These are phyloP conservation scores for Cerastis leucographa DNA, from an alignment of 2,888 invertebrate genomes.

Conservation along the genomic window DNA sequence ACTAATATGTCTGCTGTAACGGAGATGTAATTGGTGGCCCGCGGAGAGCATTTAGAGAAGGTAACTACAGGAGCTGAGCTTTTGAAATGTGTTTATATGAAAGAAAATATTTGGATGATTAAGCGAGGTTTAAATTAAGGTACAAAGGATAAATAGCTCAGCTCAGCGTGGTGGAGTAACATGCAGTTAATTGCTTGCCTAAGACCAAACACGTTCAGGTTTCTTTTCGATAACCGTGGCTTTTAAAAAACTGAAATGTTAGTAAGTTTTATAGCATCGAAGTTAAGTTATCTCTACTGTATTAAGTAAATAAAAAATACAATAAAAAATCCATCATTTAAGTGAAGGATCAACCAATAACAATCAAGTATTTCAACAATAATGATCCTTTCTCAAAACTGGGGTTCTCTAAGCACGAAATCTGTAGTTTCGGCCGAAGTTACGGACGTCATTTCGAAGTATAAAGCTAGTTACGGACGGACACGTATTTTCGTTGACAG, in stretches of 20 bases:
- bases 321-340: too few relatives aligned
- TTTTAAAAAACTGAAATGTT: background rate
- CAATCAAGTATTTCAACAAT: background rate
- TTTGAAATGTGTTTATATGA: conserved; percentile 36
- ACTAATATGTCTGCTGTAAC: background rate
- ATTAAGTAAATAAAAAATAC: background rate
- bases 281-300: background rate
- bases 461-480: too few relatives aligned
- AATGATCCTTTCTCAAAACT: background rate
- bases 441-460: too few relatives aligned
- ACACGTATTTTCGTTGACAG: too few relatives aligned
- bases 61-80: conserved; percentile 35
- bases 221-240: background rate
- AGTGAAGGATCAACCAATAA: background rate
- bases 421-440: too few relatives aligned
- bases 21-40: conserved; percentile 39
- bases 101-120: conserved; percentile 23
- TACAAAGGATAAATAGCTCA: background rate
- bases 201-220: background rate
- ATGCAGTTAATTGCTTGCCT: background rate
- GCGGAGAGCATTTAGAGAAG: conserved; percentile 15
- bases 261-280: background rate
- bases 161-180: background rate
- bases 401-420: too few relatives aligned
- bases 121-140: background rate